Percentiles rank a stretch among this genome's conserved stretches.
Conservation (phyloP, 2,888 invertebrate species). For the Rotaria macrura region DNA sequence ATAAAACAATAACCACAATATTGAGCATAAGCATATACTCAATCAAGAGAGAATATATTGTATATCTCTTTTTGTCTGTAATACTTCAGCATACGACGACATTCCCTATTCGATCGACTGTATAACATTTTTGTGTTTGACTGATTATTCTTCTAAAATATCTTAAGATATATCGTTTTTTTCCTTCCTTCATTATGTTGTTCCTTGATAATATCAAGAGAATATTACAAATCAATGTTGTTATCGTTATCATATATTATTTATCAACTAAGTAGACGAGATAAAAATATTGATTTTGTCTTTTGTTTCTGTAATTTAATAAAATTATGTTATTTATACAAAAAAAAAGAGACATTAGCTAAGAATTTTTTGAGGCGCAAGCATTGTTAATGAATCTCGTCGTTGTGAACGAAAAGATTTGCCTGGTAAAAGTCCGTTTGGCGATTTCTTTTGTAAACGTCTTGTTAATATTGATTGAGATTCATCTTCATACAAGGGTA, state of each 20-base stretch:
- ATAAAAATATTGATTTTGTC: neutral
- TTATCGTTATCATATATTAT: neutral
- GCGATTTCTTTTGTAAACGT: neutral
- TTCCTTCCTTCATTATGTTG: neutral
- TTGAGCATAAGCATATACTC: neutral
- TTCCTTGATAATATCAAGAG: neutral
- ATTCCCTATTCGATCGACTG: neutral
- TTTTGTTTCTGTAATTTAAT: neutral
- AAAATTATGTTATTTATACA: neutral
- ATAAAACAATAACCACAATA: neutral
- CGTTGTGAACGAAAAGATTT: conserved; percentile 15
- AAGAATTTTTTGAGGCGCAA: neutral
- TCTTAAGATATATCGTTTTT: neutral
- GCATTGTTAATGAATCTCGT: neutral
- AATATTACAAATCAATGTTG: neutral
- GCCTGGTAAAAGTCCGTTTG: neutral
- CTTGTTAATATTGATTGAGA: neutral
- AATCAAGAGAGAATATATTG: neutral
- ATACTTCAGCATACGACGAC: neutral
- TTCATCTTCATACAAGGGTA: neutral
- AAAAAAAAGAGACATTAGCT: neutral
- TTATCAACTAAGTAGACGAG: neutral
- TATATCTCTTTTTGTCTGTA: neutral
- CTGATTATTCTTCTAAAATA: neutral
- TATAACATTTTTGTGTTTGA: neutral